Percentiles rank a stretch among this genome's conserved stretches.
phyloP scores from a whole-genome alignment of 2,113 vertebrate genomes.

The Heterochromis multidens region DNA sequence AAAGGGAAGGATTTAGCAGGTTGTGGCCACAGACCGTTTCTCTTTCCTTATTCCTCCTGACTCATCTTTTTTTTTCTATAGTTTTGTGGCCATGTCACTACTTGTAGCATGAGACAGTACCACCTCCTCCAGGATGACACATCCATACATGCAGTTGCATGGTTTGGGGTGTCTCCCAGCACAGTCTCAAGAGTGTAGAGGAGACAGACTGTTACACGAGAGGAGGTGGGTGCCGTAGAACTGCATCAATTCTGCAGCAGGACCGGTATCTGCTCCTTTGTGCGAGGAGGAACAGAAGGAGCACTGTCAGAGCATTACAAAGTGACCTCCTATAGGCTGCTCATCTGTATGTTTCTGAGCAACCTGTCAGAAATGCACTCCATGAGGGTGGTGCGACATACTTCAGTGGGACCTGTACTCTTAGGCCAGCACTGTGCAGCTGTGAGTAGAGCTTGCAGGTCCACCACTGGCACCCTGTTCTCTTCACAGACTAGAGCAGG shows the following conservation, averaged over 20 bases:
- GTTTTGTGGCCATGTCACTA: not conserved
- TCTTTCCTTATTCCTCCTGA: not conserved
- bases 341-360: not conserved
- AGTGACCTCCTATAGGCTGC: too few relatives aligned
- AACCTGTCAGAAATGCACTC: not conserved
- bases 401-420: not conserved
- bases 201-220: too few relatives aligned
- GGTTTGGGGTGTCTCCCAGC: not conserved
- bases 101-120: not conserved
- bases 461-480: not conserved
- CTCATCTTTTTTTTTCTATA: not conserved
- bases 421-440: not conserved
- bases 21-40: not conserved
- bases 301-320: too few relatives aligned
- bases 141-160: not conserved
- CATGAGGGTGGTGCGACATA: not conserved
- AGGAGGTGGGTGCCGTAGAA: too few relatives aligned
- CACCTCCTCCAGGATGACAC: not conserved
- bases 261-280: too few relatives aligned
- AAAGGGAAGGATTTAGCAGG: fast-evolving
- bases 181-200: not conserved
- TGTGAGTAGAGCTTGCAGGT: not conserved
- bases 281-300: too few relatives aligned
- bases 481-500: not conserved
- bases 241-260: too few relatives aligned